Conservation (phyloP, 2,113 vertebrate genomes). For the Upupa epops region DNA sequence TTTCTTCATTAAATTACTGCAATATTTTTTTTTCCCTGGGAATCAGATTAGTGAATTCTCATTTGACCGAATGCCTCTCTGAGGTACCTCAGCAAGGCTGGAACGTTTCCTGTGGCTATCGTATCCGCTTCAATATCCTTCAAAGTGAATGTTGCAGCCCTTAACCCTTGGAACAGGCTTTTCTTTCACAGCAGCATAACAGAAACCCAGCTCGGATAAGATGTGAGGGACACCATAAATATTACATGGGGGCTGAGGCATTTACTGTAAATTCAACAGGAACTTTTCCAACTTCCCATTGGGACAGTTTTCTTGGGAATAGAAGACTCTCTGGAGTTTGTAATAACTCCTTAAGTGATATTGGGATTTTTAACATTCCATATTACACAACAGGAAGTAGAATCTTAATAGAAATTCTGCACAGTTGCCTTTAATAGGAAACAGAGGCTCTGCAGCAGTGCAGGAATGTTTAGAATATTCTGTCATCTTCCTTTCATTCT, state of each 20-base stretch:
- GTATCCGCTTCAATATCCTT: slow-evolving; percentile 15
- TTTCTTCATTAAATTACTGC: slow-evolving; percentile 17
- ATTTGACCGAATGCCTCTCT: neutral
- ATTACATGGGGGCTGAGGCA: slow-evolving; percentile 41
- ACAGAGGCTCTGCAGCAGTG: neutral
- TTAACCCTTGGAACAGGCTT: slow-evolving; percentile 33
- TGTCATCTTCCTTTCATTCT: neutral
- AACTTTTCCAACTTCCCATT: slow-evolving; percentile 43
- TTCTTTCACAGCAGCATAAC: slow-evolving; percentile 43
- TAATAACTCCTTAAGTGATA: slow-evolving; percentile 38
- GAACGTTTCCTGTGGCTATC: slow-evolving; percentile 53
- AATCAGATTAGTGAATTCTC: slow-evolving; percentile 48
- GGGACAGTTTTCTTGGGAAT: slow-evolving; percentile 51
- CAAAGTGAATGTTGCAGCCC: slow-evolving; percentile 3
- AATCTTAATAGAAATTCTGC: slow-evolving; percentile 19
- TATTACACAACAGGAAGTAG: slow-evolving; percentile 58
- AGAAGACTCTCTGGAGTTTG: slow-evolving; percentile 39
- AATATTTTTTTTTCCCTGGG: slow-evolving; percentile 10
- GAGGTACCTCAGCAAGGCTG: slow-evolving; percentile 10
- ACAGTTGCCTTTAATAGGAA: slow-evolving; percentile 44
- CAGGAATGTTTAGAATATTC: neutral
- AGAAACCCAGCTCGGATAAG: slow-evolving; percentile 46
- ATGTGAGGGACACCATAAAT: slow-evolving; percentile 47
- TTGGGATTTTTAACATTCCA: slow-evolving; percentile 53
- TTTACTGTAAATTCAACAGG: slow-evolving; percentile 33